Base-by-base conservation (phyloP, 1,140 invertebrate species). In the Caenorhabditis remanei region DNA sequence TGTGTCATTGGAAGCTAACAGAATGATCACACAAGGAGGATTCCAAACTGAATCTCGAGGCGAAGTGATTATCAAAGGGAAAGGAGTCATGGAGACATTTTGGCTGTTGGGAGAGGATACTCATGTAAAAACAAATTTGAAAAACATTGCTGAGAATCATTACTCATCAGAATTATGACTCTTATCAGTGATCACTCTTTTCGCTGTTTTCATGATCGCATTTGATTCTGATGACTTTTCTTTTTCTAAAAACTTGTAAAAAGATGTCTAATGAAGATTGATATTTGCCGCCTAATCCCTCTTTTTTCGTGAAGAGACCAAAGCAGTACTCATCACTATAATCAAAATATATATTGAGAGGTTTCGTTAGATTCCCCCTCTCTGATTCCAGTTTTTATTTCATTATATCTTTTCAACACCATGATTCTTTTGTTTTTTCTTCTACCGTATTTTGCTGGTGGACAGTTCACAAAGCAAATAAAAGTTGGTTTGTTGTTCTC, bases 61-160 rank as follows among this genome's bases (percentile, higher is more conserved):
- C 1, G 90, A 91, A 88, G 83, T 92, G n/a, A 88, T 91, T 32
- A 90, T 91, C 48, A 91, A 88, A 79, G 85, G 85, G 41, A 86
- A 86, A 86, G 85, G 85, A 14, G 79, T 89, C 11, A 88, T 90
- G 89, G 84, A 88, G 83, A 90, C 89, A 9, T 87, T 48, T 63
- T 90, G 89, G 89, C 88, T 90, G 0, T 4, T 63, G 11, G 21
- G 21, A 32, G 61, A 63, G n/a, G 21, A 63, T 1, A 16, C 84
- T 14, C 8, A 32, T 63, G 9, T 32, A 2, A 14, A 58, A 19
- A 58, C n/a, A n/a, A 58, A 58, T 16, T 53, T 58, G 1, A 7
- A 58, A n/a, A 58, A 16, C n/a, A 14, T 14, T n/a, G 14, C 11
- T 19, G 4, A n/a, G 14, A 14, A 16, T 58, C 55, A 19, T n/a